Percentiles rank a stretch among this genome's conserved stretches.
Conservation (phyloP, 2,888 invertebrate genomes). For the Aspidiotus rigidus region DNA sequence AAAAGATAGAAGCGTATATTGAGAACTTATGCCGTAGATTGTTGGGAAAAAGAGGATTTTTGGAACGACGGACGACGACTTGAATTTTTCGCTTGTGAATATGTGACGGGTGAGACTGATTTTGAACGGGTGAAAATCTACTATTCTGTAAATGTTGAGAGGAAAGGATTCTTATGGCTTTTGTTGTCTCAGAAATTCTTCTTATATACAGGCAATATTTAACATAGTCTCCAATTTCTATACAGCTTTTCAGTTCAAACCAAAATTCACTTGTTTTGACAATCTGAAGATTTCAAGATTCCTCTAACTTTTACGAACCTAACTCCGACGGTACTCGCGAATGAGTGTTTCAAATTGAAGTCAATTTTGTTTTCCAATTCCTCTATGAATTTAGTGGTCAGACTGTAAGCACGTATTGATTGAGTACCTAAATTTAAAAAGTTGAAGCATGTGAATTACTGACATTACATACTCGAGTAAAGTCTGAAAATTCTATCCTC, state of each 20-base stretch:
- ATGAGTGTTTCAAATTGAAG: constrained; percentile 83
- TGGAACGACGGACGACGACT: too few relatives aligned
- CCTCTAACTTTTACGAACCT: constrained; percentile 43
- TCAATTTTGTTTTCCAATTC: constrained; percentile 88
- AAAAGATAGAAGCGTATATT: constrained; percentile 29
- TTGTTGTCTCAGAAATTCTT: too few relatives aligned
- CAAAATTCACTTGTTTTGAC: too few relatives aligned
- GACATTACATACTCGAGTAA: too few relatives aligned
- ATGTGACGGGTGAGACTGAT: too few relatives aligned
- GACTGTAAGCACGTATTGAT: constrained; percentile 77
- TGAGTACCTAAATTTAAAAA: constrained; percentile 48
- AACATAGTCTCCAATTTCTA: too few relatives aligned
- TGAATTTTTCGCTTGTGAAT: neutral
- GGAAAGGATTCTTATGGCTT: too few relatives aligned
- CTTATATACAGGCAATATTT: too few relatives aligned
- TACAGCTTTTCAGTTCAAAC: too few relatives aligned
- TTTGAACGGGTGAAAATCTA: too few relatives aligned
- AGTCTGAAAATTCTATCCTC: neutral
- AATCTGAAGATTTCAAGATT: neutral
- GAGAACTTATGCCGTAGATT: neutral
- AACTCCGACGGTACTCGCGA: constrained; percentile 85
- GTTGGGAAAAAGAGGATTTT: too few relatives aligned
- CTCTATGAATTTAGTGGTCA: constrained; percentile 68
- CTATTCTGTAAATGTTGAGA: too few relatives aligned
- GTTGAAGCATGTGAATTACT: neutral